These are phyloP conservation scores for Copidosoma aretas DNA, from an alignment of 2,888 invertebrate genomes.

Conservation along the genomic window DNA sequence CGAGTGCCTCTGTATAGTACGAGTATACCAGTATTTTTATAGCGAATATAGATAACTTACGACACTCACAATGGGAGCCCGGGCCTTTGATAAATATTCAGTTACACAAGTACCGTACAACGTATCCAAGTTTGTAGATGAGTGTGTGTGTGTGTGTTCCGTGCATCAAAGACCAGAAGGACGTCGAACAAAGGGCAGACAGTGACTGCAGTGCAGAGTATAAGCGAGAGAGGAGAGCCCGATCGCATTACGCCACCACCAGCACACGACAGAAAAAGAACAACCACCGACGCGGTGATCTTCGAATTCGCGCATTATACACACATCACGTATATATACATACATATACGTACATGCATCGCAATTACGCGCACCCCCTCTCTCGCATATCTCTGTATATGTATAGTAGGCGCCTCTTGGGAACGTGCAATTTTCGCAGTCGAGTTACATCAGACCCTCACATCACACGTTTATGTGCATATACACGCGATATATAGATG, in stretches of 20 bases:
- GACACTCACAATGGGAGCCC: no score
- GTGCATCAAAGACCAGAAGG: no score
- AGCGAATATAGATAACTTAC: no score
- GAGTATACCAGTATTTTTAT: no score
- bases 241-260: background rate
- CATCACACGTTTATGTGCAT: background rate
- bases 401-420: background rate
- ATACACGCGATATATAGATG: no score
- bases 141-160: no score
- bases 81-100: no score
- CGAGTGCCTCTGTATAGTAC: no score
- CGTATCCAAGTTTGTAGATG: no score
- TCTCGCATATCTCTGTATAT: no score
- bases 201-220: background rate
- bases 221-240: background rate
- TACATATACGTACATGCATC: background rate
- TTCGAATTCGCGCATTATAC: background rate
- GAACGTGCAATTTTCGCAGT: constrained; percentile 1
- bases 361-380: background rate
- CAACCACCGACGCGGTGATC: background rate
- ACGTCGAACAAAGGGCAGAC: background rate
- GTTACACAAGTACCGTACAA: no score
- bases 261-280: background rate
- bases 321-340: no score
- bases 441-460: background rate